These are phyloP conservation scores for Lithobius niger DNA, from an alignment of 1,140 invertebrate species.

Conservation along the genomic window DNA sequence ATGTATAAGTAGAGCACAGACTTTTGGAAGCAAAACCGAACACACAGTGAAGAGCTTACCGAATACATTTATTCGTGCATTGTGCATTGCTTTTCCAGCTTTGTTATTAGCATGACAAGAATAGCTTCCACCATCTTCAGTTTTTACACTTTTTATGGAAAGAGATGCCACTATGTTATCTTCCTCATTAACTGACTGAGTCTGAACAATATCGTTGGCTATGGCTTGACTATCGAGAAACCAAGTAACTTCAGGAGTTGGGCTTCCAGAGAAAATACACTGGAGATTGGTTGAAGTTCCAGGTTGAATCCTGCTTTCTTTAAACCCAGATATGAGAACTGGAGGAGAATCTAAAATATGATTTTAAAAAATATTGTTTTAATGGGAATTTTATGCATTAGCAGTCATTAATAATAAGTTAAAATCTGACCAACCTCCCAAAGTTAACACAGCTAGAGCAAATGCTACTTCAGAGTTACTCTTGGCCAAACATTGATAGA, in stretches of 20 bases:
- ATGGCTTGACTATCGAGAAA: background rate
- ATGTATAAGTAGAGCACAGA: too few species aligned
- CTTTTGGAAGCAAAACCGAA: too few species aligned
- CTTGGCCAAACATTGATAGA: too few species aligned
- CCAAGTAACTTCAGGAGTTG: background rate
- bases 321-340: background rate
- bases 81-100: background rate
- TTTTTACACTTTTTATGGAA: background rate
- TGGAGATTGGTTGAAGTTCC: background rate
- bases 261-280: background rate
- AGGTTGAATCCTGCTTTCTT: background rate
- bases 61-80: background rate
- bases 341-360: background rate
- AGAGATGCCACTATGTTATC: background rate
- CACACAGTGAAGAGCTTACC: background rate
- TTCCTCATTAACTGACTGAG: background rate
- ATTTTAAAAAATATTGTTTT: too few species aligned
- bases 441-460: too few species aligned
- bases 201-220: background rate
- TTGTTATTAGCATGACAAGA: background rate
- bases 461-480: too few species aligned
- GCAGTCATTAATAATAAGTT: too few species aligned
- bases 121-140: background rate
- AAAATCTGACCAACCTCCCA: too few species aligned
- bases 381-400: too few species aligned